Evolutionary conservation across 2,888 invertebrate genomes (phyloP), one percentile per base, ranked within the genome.

Genomic region (Athetis lepigone): DNA sequence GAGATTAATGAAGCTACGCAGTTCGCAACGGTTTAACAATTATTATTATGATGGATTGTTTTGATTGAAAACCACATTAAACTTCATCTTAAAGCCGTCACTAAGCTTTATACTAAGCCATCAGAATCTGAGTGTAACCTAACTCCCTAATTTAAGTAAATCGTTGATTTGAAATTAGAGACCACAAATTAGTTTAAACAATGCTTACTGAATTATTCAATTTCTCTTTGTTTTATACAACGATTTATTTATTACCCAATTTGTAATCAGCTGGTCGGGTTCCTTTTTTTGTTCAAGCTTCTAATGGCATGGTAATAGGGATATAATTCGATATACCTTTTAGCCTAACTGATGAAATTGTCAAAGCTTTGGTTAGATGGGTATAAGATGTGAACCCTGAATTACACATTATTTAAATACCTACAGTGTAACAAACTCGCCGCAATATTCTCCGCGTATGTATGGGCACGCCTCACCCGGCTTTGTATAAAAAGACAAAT

Each of bases 401-500:
- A 61, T 69, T 61, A 69, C 50, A 51, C 55, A 67, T 68, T 67
- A 69, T 70, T 71, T 69, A 65, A 70, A 69, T 49, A 63, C 13
- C 33, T 11, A 33, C 56, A 64, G 42, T 62, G 40, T 59, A 68
- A 74, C 67, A 61, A 65, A 60, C 36, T 76, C 51, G 27, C 71
- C 71, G 16, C 71, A 74, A 74, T 75, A 67, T 75, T 54, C 51
- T n/a, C 58, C 36, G 50, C 49, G 63, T 76, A 81, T 83, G 83
- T 75, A 19, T 18, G 59, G 60, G 73, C 79, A 83, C 82, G 80
- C 56, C 45, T 66, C 56, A 45, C 58, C 76, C 75, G 47, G 77
- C 75, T 82, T 77, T 76, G 57, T 74, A 59, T 64, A 77, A 70
- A 78, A 73, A 75, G 73, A 68, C 72, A 73, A 82, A 81, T 67